Evolutionary conservation across 2,797 vertebrate species (phyloP), one percentile per base, ranked within the genome.

Genomic region (Lepus oiostolus): DNA sequence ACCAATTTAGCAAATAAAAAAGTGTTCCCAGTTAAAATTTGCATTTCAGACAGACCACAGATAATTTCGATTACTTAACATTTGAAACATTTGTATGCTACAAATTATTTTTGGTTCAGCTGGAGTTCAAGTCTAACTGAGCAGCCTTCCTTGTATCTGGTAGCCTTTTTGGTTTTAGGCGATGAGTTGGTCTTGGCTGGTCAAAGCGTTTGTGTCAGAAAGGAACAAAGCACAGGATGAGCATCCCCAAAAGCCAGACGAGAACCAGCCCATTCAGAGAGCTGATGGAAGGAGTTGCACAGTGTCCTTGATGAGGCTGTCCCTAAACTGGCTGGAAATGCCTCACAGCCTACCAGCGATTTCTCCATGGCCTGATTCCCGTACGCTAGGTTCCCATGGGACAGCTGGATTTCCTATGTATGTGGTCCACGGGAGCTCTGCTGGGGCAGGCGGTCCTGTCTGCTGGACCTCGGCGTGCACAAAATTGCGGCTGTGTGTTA

Each of bases 1-100:
- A n/a, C 54, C 47, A 94, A 85, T 38, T 88, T 72, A 84, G 30
- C 50, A 88, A 74, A 62, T 71, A 86, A 91, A 96, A 94, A 84
- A 50, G 4, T 32, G 74, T 87, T 54, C 63, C n/a, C n/a, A 70
- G 28, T 77, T 77, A 72, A 88, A 47, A 71, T 71, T 22, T 58
- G 35, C 83, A 84, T 79, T 91, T 72, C 71, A 79, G 35, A 52
- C 38, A 88, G 79, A 60, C 30, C n/a, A 38, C 21, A 12, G 62
- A 58, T 14, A 68, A 67, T 30, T 85, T 77, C 67, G 22, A n/a
- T 17, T 17, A 38, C 30, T 71, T 26, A 85, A 22, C n/a, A 42
- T 79, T 68, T 82, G 81, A 67, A 60, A 68, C 65, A 74, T 24
- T 50, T 2, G 93, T 74, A 92, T 47, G n/a, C 21, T 82, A 70